Base-by-base conservation (phyloP, 1,140 invertebrate species). In the Calliphora vicina region DNA sequence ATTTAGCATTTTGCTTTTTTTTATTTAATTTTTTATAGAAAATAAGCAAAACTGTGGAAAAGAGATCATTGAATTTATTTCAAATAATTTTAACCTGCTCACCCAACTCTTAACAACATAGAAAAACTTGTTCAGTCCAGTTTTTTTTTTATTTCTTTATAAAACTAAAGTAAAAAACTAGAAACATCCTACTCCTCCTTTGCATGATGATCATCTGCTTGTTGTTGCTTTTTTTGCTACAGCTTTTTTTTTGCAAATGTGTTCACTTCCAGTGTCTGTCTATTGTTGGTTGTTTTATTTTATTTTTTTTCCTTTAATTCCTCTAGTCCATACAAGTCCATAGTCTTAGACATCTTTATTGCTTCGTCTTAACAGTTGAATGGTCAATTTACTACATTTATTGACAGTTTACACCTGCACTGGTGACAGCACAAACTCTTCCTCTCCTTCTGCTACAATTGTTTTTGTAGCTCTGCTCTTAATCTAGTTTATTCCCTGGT, bases 341-440 rank as follows among this genome's bases (percentile, higher is more conserved):
- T 50, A 26, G 26, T 74, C 72, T 23, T 78, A 78, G 81, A 82
- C 81, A 73, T 73, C 81, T 82, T 82, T 82, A 82, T 82, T 82
- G 74, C 74, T 78, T 78, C 8, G 74, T 43, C 29, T 73, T 67
- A 43, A 71, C 61, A 45, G 23, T 72, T 73, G 61, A 35, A 72
- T 35, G 71, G 71, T 29, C 81, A 82, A 73, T 82, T 82, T 82
- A 82, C 61, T 82, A 45, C 57, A 73, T 82, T 82, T 82, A 82
- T 82, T 82, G 81, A 82, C 81, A 82, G 81, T 82, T 82, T 82
- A 82, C 81, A 82, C 81, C 81, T 82, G 81, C 81, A 72, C 67
- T 27, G 35, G 81, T 82, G 81, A 82, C 81, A 82, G 81, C 71
- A n/a, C n/a, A 35, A n/a, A n/a, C n/a, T 25, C n/a, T 27, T 57